Percentiles rank a stretch among this genome's conserved stretches.
Conservation (phyloP, 23 tunicate genomes). For the Ciona savignyi region DNA sequence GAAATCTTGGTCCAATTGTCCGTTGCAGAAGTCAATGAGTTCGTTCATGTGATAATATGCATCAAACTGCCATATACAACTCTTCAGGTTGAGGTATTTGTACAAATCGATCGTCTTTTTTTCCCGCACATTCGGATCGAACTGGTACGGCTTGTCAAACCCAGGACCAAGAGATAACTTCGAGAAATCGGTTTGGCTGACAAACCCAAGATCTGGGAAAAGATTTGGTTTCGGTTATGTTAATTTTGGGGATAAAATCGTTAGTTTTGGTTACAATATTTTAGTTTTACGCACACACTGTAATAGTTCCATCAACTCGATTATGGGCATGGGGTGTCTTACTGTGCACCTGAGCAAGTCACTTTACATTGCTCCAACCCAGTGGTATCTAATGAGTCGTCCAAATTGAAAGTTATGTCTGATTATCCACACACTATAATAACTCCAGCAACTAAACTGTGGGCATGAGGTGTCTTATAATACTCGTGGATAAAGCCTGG, state of each 20-base stretch:
- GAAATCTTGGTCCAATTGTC: conserved; percentile 67
- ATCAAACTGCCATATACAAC: conserved; percentile 97
- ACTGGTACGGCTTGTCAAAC: conserved; percentile 96
- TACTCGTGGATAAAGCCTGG: too few species aligned
- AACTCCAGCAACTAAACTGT: too few species aligned
- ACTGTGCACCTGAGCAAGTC: too few species aligned
- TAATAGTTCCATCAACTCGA: too few species aligned
- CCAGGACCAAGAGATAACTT: conserved; percentile 85
- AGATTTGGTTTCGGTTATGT: background rate
- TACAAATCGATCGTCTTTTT: conserved; percentile 81
- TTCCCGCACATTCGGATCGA: conserved; percentile 87
- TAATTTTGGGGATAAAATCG: background rate
- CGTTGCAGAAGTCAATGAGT: conserved; percentile 80
- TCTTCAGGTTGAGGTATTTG: conserved; percentile 92
- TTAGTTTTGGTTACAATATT: conserved; percentile 6
- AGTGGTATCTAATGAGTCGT: too few species aligned
- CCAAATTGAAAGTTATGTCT: too few species aligned
- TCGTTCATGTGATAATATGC: conserved; percentile 92
- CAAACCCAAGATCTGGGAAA: conserved; percentile 72
- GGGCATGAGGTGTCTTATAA: too few species aligned
- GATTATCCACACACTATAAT: too few species aligned
- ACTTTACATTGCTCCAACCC: too few species aligned
- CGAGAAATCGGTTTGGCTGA: conserved; percentile 77
- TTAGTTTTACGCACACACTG: background rate
- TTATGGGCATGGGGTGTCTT: too few species aligned